phyloP scores from a whole-genome alignment of 1,140 invertebrate species.

The Drosophila lini region DNA sequence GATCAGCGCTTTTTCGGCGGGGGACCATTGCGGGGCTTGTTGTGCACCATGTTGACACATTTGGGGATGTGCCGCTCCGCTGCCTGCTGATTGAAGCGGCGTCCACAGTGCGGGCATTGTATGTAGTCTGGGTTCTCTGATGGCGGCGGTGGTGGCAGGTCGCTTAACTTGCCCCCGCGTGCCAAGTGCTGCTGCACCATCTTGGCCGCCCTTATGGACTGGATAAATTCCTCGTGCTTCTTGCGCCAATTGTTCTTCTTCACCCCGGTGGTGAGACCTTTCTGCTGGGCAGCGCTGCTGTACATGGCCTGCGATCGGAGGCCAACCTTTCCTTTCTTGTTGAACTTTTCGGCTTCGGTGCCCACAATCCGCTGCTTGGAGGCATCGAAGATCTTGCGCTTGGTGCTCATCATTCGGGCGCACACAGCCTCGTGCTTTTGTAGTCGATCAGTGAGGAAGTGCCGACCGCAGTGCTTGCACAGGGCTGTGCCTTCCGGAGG shows the following conservation, averaged over 20 bases:
- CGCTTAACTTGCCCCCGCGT: conserved; percentile 93
- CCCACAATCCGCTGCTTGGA: conserved; percentile 92
- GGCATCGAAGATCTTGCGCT: conserved; percentile 94
- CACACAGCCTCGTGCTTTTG: conserved; percentile 93
- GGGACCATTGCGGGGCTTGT: conserved; percentile 87
- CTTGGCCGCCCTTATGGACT: conserved; percentile 95
- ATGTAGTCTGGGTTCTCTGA: conserved; percentile 95
- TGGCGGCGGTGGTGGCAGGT: conserved; percentile 95
- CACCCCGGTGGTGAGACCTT: conserved; percentile 60
- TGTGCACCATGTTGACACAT: conserved; percentile 93
- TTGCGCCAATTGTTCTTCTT: conserved; percentile 93
- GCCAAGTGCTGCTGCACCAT: conserved; percentile 93
- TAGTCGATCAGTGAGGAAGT: conserved; percentile 92
- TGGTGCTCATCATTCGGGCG: conserved; percentile 89
- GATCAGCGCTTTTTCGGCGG: conserved; percentile 54
- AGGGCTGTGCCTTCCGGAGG: conserved; percentile 80
- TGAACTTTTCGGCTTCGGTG: conserved; percentile 93
- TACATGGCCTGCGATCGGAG: conserved; percentile 57
- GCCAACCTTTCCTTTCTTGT: conserved; percentile 77
- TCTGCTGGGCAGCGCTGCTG: conserved; percentile 64
- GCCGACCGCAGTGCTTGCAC: conserved; percentile 89
- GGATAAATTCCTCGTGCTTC: conserved; percentile 97
- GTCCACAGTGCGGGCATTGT: conserved; percentile 94
- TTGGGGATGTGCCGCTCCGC: conserved; percentile 97
- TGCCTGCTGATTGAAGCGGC: conserved; percentile 93